phyloP scores from a whole-genome alignment of 1,140 invertebrate species.

The Drosophila willistoni region DNA sequence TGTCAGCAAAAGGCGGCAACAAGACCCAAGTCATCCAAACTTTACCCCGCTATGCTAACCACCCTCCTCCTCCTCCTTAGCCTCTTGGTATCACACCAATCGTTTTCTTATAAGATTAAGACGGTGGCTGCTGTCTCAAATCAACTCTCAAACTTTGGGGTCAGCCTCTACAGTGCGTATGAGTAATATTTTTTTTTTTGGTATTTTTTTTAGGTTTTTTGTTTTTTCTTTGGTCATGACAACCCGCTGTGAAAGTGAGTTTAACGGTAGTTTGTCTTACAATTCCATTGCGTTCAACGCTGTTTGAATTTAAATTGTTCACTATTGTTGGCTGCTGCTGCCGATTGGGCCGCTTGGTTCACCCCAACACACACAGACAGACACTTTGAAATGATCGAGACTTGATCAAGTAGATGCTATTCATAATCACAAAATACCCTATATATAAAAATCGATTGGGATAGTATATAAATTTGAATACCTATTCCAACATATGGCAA shows the following conservation, averaged over 20 bases:
- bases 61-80: too few relatives aligned
- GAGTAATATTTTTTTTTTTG: constrained; percentile 44
- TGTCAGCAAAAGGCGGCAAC: constrained; percentile 64
- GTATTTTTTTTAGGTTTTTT: too few relatives aligned
- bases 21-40: constrained; percentile 30
- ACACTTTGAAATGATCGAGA: not conserved
- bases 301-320: constrained; percentile 77
- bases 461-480: too few relatives aligned
- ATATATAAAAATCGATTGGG: not conserved
- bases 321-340: constrained; percentile 48
- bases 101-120: constrained; percentile 18
- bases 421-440: not conserved
- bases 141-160: constrained; percentile 32
- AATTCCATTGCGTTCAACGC: constrained; percentile 61
- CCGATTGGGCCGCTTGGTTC: constrained; percentile 26
- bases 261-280: constrained; percentile 80
- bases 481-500: too few relatives aligned
- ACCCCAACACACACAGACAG: constrained; percentile 19
- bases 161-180: constrained; percentile 58
- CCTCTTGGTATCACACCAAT: too few relatives aligned
- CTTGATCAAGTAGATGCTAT: not conserved
- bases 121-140: constrained; percentile 45
- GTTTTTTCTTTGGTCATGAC: constrained; percentile 4
- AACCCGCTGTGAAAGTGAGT: constrained; percentile 76
- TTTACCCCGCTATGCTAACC: constrained; percentile 2